A percentile compares a stretch with the other conserved stretches of the same genome.
Evolutionary conservation across 2,797 vertebrate species (phyloP).

Genomic region (Linurgus olivaceus): DNA sequence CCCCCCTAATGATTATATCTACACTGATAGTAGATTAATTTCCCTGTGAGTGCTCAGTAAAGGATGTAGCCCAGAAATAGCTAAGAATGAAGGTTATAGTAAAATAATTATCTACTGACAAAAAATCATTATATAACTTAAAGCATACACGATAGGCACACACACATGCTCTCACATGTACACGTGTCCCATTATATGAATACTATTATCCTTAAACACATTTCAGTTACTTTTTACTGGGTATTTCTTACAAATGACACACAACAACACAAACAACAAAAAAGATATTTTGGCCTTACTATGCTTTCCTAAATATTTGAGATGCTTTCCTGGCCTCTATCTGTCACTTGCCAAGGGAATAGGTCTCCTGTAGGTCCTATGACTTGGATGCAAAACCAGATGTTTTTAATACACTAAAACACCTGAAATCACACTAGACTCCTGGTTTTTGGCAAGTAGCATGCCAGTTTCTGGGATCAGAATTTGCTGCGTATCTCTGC

Average conservation of each 20-base stretch:
- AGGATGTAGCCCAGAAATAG: neutral
- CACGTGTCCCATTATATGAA: neutral
- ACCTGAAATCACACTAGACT: neutral
- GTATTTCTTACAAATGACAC: neutral
- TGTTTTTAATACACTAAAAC: neutral
- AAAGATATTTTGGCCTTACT: neutral
- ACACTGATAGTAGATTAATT: neutral
- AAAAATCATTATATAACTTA: neutral
- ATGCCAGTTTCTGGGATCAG: neutral
- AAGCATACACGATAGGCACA: neutral
- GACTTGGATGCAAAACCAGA: neutral
- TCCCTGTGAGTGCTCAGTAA: neutral
- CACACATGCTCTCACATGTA: neutral
- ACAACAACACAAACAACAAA: neutral
- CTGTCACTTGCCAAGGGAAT: neutral
- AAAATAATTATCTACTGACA: neutral
- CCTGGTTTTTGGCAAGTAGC: neutral
- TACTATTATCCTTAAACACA: neutral
- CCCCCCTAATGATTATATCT: neutral
- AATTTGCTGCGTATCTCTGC: neutral
- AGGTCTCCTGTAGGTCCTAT: neutral
- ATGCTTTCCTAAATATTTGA: neutral
- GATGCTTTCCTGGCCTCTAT: neutral
- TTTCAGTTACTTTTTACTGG: neutral
- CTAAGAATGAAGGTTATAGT: neutral